Conservation (phyloP, 2,797 vertebrate species). For the Meriones psammophilus region DNA sequence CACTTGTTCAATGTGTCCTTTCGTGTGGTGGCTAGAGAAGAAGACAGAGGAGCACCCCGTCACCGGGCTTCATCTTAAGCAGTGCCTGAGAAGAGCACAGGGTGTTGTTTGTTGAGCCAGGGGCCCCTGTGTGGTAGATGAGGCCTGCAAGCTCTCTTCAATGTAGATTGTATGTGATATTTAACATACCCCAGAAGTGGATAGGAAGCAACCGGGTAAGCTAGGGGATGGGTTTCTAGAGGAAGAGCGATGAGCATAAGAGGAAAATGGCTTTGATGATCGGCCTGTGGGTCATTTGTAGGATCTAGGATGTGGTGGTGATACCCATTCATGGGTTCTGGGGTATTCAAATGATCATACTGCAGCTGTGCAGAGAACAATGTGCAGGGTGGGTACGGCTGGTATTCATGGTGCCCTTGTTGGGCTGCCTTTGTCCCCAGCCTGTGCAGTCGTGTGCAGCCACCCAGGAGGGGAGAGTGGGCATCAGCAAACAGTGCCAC, state of each 20-base stretch:
- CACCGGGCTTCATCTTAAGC: neutral
- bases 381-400: neutral
- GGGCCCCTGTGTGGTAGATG: neutral
- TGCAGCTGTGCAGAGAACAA: neutral
- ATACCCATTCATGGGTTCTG: neutral
- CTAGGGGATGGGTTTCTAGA: neutral
- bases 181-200: conserved; percentile 40
- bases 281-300: conserved; percentile 23
- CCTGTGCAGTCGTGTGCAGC: neutral
- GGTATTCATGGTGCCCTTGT: neutral
- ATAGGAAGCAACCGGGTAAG: neutral
- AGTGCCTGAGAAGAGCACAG: neutral
- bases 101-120: neutral
- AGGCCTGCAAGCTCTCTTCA: neutral
- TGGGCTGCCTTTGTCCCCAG: neutral
- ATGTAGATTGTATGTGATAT: neutral
- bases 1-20: neutral
- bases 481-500: neutral
- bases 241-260: neutral
- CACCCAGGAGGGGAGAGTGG: neutral
- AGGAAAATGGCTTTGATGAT: neutral
- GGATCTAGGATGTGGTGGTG: neutral
- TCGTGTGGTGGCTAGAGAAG: neutral
- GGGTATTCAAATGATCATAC: neutral
- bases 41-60: neutral